These are phyloP conservation scores for Pelagia noctiluca DNA, from an alignment of 30 jellyfish, hydroid and myxozoan genomes.

Conservation along the genomic window DNA sequence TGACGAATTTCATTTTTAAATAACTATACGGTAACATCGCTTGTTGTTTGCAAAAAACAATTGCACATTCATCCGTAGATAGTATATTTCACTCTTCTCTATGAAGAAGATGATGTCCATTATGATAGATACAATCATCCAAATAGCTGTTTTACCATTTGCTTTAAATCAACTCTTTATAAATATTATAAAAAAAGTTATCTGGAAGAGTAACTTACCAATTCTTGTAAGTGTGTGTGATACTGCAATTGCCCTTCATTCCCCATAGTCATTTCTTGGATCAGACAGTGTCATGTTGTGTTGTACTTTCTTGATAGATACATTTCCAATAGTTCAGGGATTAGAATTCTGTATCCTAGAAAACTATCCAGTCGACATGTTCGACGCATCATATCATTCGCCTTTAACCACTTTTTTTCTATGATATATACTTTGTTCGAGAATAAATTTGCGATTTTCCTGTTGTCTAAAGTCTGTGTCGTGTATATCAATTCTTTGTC, in stretches of 20 bases:
- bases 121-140: too few species aligned
- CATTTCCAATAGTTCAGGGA: neutral
- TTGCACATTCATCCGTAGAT: too few species aligned
- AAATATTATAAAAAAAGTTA: too few species aligned
- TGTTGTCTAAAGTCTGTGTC: neutral
- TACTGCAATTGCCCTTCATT: neutral
- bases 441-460: neutral
- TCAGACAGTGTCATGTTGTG: neutral
- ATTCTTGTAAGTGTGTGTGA: neutral
- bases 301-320: neutral
- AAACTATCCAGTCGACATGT: neutral
- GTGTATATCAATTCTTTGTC: neutral
- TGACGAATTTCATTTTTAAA: too few species aligned
- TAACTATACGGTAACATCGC: too few species aligned
- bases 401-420: neutral
- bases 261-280: neutral
- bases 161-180: too few species aligned
- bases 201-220: too few species aligned
- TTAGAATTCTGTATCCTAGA: neutral
- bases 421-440: neutral
- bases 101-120: too few species aligned
- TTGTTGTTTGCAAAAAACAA: too few species aligned
- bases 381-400: neutral
- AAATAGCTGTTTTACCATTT: too few species aligned
- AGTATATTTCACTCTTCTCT: too few species aligned